Conservation (phyloP, 2,888 invertebrate species). For the Heliconius aoede region DNA sequence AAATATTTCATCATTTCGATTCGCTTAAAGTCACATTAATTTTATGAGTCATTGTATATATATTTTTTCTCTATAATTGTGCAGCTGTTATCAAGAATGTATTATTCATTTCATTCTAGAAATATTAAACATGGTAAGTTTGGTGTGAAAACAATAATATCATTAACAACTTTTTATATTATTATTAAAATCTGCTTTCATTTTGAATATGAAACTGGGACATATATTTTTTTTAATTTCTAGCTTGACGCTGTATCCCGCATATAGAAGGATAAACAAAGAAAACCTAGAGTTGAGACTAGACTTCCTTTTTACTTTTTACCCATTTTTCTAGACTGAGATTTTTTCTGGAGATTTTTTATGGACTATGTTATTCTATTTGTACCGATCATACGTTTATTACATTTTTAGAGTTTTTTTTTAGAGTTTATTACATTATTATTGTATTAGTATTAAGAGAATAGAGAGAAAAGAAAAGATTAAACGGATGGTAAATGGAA, state of each 20-base stretch:
- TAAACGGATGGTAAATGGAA: too few relatives aligned
- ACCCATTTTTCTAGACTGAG: too few relatives aligned
- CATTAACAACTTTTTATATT: neutral
- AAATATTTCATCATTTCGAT: slow-evolving; percentile 40
- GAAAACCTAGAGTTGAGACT: too few relatives aligned
- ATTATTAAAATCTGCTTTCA: neutral
- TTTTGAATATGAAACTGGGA: neutral
- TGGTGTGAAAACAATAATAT: neutral
- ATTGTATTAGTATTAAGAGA: too few relatives aligned
- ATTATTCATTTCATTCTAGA: slow-evolving; percentile 35
- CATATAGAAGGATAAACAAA: neutral
- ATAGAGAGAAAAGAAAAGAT: too few relatives aligned
- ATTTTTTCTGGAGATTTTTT: too few relatives aligned
- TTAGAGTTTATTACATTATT: too few relatives aligned
- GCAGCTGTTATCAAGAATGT: slow-evolving; percentile 39
- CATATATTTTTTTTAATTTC: neutral
- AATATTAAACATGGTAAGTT: slow-evolving; percentile 18
- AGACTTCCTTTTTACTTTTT: too few relatives aligned
- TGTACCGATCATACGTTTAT: too few relatives aligned
- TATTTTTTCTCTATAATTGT: slow-evolving; percentile 31
- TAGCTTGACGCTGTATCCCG: neutral
- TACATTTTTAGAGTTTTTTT: too few relatives aligned
- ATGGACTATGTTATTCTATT: too few relatives aligned
- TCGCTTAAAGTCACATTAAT: slow-evolving; percentile 5
- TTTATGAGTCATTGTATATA: slow-evolving; percentile 25